Conservation (phyloP, 2,113 vertebrate genomes). For the Stercorarius parasiticus region DNA sequence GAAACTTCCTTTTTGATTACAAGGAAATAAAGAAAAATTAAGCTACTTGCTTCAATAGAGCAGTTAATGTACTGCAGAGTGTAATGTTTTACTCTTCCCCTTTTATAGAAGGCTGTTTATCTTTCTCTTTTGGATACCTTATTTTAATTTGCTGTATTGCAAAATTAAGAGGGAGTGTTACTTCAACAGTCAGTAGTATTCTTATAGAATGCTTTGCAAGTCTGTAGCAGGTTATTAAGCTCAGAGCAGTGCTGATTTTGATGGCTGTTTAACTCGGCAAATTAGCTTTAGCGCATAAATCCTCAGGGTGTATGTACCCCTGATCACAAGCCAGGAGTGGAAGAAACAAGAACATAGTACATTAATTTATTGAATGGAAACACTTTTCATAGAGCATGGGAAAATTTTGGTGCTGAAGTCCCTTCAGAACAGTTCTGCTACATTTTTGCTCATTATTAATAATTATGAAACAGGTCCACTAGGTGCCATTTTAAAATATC, state of each 20-base stretch:
- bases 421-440: neutral
- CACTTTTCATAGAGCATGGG: neutral
- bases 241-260: constrained; percentile 22
- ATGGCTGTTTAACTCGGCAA: constrained; percentile 1
- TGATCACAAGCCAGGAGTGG: neutral
- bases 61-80: constrained; percentile 45
- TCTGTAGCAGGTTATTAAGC: neutral
- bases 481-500: neutral
- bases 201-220: neutral
- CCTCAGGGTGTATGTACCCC: neutral
- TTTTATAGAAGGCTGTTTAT: neutral
- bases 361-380: neutral
- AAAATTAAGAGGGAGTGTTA: neutral
- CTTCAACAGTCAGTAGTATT: neutral
- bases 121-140: constrained; percentile 1
- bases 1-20: constrained; percentile 51
- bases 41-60: constrained; percentile 63
- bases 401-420: neutral
- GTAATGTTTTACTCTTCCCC: neutral
- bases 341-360: neutral
- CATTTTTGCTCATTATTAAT: neutral
- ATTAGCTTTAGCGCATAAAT: neutral
- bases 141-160: constrained; percentile 10
- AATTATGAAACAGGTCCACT: neutral
- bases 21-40: constrained; percentile 63